Conservation (phyloP, 2,888 invertebrate species). For the Sinodicranocentrus sp. region DNA sequence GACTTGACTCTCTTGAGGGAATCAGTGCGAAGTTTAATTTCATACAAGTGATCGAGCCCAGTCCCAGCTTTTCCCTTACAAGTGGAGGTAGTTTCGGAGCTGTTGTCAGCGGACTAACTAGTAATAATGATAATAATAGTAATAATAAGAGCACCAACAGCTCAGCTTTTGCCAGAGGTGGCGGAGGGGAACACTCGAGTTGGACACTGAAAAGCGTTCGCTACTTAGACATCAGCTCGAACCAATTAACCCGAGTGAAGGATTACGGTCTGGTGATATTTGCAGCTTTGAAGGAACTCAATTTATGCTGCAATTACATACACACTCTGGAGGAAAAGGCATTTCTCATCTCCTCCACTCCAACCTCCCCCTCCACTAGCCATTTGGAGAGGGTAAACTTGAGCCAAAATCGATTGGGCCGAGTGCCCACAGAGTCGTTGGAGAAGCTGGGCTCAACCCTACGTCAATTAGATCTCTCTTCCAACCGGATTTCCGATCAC, state of each 20-base stretch:
- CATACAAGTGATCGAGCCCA: constrained; percentile 72
- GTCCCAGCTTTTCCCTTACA: constrained; percentile 37
- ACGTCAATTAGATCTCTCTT: constrained; percentile 70
- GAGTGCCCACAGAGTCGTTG: constrained; percentile 71
- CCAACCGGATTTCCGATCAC: constrained; percentile 72
- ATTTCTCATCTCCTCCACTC: constrained; percentile 51
- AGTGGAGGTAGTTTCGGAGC: constrained; percentile 35
- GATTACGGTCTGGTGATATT: constrained; percentile 69
- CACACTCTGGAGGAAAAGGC: constrained; percentile 74
- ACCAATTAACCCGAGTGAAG: constrained; percentile 73
- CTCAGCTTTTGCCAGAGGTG: constrained; percentile 9
- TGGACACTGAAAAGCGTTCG: constrained; percentile 70
- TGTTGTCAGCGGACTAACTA: constrained; percentile 24
- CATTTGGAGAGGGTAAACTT: constrained; percentile 71
- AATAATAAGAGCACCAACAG: neutral
- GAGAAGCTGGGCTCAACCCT: constrained; percentile 71
- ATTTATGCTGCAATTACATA: constrained; percentile 75
- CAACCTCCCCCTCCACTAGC: constrained; percentile 9
- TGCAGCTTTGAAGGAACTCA: constrained; percentile 68
- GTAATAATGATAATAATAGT: constrained; percentile 17
- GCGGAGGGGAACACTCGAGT: constrained; percentile 16
- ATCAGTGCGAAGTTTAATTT: constrained; percentile 73
- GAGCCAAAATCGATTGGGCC: constrained; percentile 73
- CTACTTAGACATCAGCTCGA: constrained; percentile 69
- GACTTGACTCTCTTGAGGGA: constrained; percentile 65